Evolutionary conservation across 2,888 invertebrate genomes (phyloP).

Genomic region (Erpobdella octoculata): DNA sequence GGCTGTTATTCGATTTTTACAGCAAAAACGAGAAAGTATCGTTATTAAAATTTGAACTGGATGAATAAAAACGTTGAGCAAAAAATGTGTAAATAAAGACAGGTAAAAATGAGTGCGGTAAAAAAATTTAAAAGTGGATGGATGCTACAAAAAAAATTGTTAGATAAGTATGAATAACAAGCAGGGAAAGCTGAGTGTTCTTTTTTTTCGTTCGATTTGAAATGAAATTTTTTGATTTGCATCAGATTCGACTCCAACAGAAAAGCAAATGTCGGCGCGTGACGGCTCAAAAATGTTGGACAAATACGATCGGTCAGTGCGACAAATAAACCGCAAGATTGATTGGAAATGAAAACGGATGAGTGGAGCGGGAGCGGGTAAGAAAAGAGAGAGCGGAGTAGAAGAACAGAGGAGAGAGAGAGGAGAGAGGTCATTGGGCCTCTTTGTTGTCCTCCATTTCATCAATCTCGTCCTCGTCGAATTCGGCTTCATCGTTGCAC

Average conservation of each 20-base stretch:
- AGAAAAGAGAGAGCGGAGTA: neutral
- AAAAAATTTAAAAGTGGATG: too few relatives aligned
- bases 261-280: neutral
- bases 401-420: neutral
- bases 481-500: constrained; percentile 52
- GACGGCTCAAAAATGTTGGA: neutral
- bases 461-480: constrained; percentile 26
- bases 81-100: too few relatives aligned
- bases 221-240: too few relatives aligned
- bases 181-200: too few relatives aligned
- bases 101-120: too few relatives aligned
- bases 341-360: neutral
- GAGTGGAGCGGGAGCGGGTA: neutral
- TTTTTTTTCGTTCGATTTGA: too few relatives aligned
- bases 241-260: too few relatives aligned
- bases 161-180: too few relatives aligned
- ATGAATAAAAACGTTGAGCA: too few relatives aligned
- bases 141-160: too few relatives aligned
- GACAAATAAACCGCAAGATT: neutral
- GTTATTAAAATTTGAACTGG: too few relatives aligned
- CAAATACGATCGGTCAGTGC: neutral
- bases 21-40: too few relatives aligned
- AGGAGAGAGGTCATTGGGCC: neutral
- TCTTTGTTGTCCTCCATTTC: constrained; percentile 6
- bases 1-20: constrained; percentile 7